phyloP scores from a whole-genome alignment of 2,888 invertebrate genomes.

The Endotricha flammealis region DNA sequence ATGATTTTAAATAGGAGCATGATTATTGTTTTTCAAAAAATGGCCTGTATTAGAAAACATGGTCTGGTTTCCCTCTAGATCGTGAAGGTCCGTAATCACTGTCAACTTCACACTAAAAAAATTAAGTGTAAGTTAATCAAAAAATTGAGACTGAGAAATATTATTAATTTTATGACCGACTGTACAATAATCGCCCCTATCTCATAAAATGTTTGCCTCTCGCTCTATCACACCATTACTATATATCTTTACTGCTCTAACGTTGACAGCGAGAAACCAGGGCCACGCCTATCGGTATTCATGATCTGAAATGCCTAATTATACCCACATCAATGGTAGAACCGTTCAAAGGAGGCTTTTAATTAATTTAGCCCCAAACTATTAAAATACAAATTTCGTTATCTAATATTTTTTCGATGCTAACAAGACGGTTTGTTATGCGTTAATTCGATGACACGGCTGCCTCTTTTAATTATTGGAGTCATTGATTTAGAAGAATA shows the following conservation, averaged over 20 bases:
- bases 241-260: conserved; percentile 36
- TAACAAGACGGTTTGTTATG: conserved; percentile 69
- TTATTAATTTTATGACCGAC: conserved; percentile 10
- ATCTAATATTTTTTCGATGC: conserved; percentile 70
- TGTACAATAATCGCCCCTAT: conserved; percentile 48
- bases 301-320: conserved; percentile 73
- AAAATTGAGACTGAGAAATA: too few species aligned
- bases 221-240: conserved; percentile 30
- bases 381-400: conserved; percentile 75
- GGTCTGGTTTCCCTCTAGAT: too few species aligned
- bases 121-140: too few species aligned
- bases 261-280: conserved; percentile 65
- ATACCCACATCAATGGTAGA: conserved; percentile 73
- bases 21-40: too few species aligned
- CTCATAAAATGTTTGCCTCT: conserved; percentile 41
- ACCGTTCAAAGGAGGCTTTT: conserved; percentile 69
- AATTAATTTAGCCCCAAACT: conserved; percentile 75
- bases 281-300: conserved; percentile 57
- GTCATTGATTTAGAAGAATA: conserved; percentile 8
- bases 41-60: too few species aligned
- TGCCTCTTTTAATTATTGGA: conserved; percentile 23
- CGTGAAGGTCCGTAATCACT: too few species aligned
- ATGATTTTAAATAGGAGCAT: too few species aligned
- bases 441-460: conserved; percentile 56
- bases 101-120: too few species aligned